Conservation (phyloP, 2,888 invertebrate genomes). For the Caenorhabditis japonica region DNA sequence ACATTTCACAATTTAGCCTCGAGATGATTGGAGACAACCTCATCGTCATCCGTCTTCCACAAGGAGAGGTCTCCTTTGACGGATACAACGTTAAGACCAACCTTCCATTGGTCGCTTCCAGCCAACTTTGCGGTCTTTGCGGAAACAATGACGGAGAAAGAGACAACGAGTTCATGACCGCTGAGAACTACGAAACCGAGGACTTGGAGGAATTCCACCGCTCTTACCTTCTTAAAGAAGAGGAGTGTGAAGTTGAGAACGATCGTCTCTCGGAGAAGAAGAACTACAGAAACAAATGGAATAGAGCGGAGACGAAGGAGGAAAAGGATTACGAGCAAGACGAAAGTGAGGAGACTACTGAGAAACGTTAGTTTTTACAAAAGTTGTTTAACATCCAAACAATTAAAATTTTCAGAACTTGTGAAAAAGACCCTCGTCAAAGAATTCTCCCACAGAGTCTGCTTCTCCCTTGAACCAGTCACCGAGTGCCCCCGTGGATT, state of each 20-base stretch:
- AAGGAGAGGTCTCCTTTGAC: conserved; percentile 63
- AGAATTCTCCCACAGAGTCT: conserved; percentile 68
- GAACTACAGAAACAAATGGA: conserved; percentile 54
- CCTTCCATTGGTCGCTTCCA: conserved; percentile 37
- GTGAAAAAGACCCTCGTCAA: conserved; percentile 63
- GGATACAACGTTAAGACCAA: conserved; percentile 66
- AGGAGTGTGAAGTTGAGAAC: conserved; percentile 57
- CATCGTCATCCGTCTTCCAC: conserved; percentile 55
- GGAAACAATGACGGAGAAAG: conserved; percentile 72
- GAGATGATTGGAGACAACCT: conserved; percentile 48
- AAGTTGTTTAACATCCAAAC: not conserved
- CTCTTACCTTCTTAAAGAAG: conserved; percentile 64
- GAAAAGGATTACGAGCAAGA: conserved; percentile 5
- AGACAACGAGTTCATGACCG: conserved; percentile 67
- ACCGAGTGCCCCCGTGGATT: conserved; percentile 59
- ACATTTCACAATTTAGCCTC: conserved; percentile 43
- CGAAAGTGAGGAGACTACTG: conserved; percentile 9
- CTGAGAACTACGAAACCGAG: conserved; percentile 60
- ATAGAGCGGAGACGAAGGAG: conserved; percentile 29
- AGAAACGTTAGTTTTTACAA: conserved; percentile 20
- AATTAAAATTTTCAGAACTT: conserved; percentile 57
- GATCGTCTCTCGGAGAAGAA: conserved; percentile 53
- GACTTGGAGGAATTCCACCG: conserved; percentile 73
- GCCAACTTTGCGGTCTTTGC: conserved; percentile 75
- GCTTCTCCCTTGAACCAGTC: conserved; percentile 71